Conservation (phyloP, 2,797 vertebrate genomes). For the Mormyrops boulengeri region DNA sequence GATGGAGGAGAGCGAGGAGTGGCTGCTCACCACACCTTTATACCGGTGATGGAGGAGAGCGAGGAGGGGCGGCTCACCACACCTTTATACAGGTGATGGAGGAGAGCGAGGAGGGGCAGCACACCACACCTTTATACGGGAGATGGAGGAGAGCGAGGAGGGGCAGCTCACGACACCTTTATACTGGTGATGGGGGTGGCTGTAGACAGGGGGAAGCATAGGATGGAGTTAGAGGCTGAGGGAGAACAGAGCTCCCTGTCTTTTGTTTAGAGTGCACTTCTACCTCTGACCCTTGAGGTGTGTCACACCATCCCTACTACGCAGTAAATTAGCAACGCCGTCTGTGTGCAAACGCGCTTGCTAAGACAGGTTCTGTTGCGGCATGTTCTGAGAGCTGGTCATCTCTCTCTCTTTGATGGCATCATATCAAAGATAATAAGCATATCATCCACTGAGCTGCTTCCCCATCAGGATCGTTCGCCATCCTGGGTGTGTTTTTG, state of each 20-base stretch:
- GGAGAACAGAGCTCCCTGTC: background rate
- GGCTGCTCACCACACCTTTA: background rate
- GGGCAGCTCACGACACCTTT: background rate
- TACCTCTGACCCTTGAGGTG: background rate
- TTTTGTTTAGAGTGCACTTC: background rate
- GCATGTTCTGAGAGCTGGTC: background rate
- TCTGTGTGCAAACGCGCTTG: background rate
- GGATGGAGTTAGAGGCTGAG: background rate
- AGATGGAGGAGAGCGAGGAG: background rate
- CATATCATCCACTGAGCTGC: conserved; percentile 46
- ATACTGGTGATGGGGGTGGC: background rate
- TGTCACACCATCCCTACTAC: background rate
- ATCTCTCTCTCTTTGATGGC: background rate
- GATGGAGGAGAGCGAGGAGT: background rate
- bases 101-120: background rate
- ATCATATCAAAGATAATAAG: background rate
- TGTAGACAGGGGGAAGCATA: background rate
- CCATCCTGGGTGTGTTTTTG: conserved; percentile 27
- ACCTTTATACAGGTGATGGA: background rate
- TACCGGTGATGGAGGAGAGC: background rate
- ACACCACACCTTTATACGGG: background rate
- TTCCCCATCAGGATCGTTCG: conserved; percentile 32
- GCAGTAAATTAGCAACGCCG: background rate
- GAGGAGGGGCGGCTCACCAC: background rate
- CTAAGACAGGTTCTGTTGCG: background rate